Conservation (phyloP, 2,888 invertebrate species). For the Elegia similella region DNA sequence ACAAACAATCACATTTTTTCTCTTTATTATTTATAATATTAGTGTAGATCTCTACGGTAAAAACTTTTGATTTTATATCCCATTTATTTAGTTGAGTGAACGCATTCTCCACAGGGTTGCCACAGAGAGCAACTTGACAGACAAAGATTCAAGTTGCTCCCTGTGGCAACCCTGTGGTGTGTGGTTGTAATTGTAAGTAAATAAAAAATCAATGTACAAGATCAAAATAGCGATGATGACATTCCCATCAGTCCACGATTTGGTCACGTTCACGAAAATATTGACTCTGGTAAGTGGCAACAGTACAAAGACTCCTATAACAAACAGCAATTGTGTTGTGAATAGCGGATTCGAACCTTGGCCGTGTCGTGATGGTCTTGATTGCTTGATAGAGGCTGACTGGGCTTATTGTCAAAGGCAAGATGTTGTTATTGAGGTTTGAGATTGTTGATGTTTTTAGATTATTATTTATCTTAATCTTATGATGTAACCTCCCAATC, state of each 20-base stretch:
- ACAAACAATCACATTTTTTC: no score
- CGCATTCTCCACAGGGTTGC: no score
- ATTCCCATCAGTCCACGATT: not conserved
- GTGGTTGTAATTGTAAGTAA: no score
- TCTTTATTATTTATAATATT: no score
- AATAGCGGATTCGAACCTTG: conserved; percentile 3
- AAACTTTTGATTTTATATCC: no score
- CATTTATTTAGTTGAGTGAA: no score
- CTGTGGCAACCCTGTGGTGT: no score
- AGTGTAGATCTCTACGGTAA: no score
- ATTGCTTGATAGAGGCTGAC: conserved; percentile 1
- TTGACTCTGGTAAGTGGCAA: not conserved
- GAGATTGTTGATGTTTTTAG: no score
- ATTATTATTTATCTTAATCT: no score
- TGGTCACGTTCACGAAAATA: conserved; percentile 10
- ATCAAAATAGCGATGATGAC: not conserved
- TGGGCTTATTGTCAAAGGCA: conserved; percentile 3
- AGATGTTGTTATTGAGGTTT: not conserved
- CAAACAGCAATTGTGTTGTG: conserved; percentile 1
- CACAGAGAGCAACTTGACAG: not conserved
- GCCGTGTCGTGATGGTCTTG: conserved; percentile 10
- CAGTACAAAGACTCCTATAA: not conserved
- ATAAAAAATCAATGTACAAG: not conserved
- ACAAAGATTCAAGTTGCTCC: no score
- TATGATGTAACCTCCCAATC: no score